Evolutionary conservation across 2,888 invertebrate species (phyloP), one percentile per base, ranked within the genome.

Genomic region (Pandemis heparana): DNA sequence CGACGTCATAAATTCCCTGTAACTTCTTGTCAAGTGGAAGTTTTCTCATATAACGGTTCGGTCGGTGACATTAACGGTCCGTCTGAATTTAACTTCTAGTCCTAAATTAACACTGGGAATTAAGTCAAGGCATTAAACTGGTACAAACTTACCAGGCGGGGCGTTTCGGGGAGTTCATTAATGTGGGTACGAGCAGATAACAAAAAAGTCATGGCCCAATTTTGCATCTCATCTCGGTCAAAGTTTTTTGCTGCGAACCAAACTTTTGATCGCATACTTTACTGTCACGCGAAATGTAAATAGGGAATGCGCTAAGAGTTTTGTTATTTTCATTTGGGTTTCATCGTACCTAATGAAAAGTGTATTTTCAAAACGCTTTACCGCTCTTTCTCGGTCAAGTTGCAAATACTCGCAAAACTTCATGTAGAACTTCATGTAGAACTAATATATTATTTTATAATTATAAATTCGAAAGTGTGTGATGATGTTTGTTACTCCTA

Each of bases 21-120:
- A 81, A 79, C 82, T 81, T 85, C 81, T 81, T 83, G 80, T 82
- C 83, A 82, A 82, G 81, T 75, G 80, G 75, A 86, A 88, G 86
- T 87, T 89, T 86, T 82, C 87, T 82, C 85, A 85, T 87, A 85
- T 87, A 88, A 84, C 85, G 82, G 83, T 77, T 78, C 78, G 79
- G 79, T 79, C 78, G 83, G 79, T 79, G 82, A 79, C 83, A 79
- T 79, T 86, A 87, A 85, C 83, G 83, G 83, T 76, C 81, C 79
- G 75, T 79, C 81, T 81, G 82, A 82, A 83, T 86, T 84, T 82
- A 85, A 87, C 84, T 85, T 82, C 76, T 77, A 73, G 75, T 77
- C 77, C 80, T 82, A 81, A 88, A 83, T 86, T 85, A 87, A 86
- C 85, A 84, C 81, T 78, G 75, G 76, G 81, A 83, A 85, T 87